Evolutionary conservation across 2,888 invertebrate genomes (phyloP).

Genomic region (Leptopterna dolabrata): DNA sequence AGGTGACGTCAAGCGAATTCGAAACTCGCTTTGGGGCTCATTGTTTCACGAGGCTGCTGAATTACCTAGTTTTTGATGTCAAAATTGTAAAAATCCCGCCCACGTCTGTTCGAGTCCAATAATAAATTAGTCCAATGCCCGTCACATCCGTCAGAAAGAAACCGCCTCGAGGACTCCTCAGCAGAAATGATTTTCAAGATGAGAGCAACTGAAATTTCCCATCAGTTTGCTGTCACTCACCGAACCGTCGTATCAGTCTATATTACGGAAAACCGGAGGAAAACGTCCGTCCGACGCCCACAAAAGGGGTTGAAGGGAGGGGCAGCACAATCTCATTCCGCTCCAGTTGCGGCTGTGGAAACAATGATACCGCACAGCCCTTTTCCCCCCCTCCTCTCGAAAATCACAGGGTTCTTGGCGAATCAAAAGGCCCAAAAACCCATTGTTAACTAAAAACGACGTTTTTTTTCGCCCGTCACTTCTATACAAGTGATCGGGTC

Average conservation of each 20-base stretch:
- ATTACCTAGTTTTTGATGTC: too few relatives aligned
- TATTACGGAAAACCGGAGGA: neutral
- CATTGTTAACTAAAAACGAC: constrained; percentile 26
- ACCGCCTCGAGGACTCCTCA: neutral
- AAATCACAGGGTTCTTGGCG: neutral
- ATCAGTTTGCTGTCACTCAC: constrained; percentile 3
- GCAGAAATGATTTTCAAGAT: neutral
- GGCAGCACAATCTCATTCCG: constrained; percentile 43
- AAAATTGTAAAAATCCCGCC: too few relatives aligned
- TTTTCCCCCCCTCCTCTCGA: neutral
- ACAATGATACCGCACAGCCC: constrained; percentile 23
- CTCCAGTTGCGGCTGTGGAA: constrained; percentile 46
- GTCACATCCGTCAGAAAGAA: too few relatives aligned
- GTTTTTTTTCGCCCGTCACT: neutral
- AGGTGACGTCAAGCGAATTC: too few relatives aligned
- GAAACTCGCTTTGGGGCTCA: too few relatives aligned
- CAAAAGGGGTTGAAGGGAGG: neutral
- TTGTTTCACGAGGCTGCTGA: too few relatives aligned
- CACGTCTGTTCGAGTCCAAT: too few relatives aligned
- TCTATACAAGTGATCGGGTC: neutral
- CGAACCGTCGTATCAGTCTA: neutral
- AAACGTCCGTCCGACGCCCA: neutral
- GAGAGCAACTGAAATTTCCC: neutral
- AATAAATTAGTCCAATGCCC: too few relatives aligned
- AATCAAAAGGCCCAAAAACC: neutral